Percentiles rank a stretch among this genome's conserved stretches.
phyloP scores from a whole-genome alignment of 2,113 vertebrate genomes.

The Agelaius phoeniceus region DNA sequence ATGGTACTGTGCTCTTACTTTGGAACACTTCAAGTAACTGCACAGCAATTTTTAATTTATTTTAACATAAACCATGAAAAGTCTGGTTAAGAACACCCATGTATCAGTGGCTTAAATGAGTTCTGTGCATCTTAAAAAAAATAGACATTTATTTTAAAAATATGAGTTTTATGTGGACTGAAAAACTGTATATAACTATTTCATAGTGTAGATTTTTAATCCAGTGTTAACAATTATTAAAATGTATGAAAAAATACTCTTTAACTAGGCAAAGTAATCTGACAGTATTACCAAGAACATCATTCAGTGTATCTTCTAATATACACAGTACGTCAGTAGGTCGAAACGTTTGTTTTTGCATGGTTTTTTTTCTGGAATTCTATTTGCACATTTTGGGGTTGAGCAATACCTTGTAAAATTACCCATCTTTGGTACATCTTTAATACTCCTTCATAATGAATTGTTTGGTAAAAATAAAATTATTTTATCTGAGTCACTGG shows the following conservation, averaged over 20 bases:
- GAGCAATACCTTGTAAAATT: not conserved
- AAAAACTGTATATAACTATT: not conserved
- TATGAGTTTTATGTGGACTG: not conserved
- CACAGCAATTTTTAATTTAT: not conserved
- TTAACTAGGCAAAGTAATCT: not conserved
- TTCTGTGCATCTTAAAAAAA: not conserved
- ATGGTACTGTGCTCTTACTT: not conserved
- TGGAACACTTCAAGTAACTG: not conserved
- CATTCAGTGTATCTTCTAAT: not conserved
- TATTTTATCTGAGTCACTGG: not conserved
- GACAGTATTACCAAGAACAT: not conserved
- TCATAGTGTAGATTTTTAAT: not conserved
- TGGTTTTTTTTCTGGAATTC: not conserved
- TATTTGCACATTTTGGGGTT: not conserved
- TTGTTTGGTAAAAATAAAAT: not conserved
- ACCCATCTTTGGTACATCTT: not conserved
- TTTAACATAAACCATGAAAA: not conserved
- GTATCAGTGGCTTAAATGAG: not conserved
- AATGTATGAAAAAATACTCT: not conserved
- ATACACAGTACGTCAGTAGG: not conserved
- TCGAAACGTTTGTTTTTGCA: not conserved
- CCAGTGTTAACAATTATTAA: not conserved
- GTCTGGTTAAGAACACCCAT: not conserved
- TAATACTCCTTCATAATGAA: not conserved
- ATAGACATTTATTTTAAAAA: not conserved